A percentile compares a stretch with the other conserved stretches of the same genome.
Evolutionary conservation across 30 jellyfish, hydroid and myxozoan genomes (phyloP).

Genomic region (Haliclystus octoradiatus): DNA sequence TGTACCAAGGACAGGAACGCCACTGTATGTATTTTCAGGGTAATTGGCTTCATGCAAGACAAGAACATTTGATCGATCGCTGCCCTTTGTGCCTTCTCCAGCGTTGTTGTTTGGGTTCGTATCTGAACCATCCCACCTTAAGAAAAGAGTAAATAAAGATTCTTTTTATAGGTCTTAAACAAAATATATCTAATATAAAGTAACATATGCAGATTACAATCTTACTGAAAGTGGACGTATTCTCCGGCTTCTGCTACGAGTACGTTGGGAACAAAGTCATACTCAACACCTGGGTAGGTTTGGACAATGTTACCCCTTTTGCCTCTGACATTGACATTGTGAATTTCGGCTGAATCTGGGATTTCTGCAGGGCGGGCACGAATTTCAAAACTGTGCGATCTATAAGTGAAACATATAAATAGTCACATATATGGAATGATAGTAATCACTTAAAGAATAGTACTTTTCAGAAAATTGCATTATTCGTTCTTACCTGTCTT

Average conservation of each 20-base stretch:
- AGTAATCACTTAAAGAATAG: no score
- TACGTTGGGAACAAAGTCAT: constrained; percentile 49
- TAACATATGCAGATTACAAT: no score
- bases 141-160: background rate
- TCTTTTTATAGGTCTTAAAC: background rate
- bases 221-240: constrained; percentile 66
- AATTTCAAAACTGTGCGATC: constrained; percentile 28
- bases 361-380: constrained; percentile 21
- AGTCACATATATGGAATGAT: no score
- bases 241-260: constrained; percentile 26
- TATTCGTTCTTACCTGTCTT: constrained; percentile 93
- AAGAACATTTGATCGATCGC: constrained; percentile 46
- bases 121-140: constrained; percentile 57
- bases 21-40: constrained; percentile 30
- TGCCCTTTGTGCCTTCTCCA: constrained; percentile 47
- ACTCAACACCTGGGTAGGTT: constrained; percentile 53
- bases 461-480: no score
- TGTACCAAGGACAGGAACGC: constrained; percentile 14
- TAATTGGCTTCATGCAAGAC: constrained; percentile 9
- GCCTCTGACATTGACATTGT: constrained; percentile 84
- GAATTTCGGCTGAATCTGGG: constrained; percentile 19
- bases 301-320: constrained; percentile 95
- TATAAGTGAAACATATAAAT: no score
- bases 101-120: constrained; percentile 43
- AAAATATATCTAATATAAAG: no score